phyloP scores from a whole-genome alignment of 2,113 vertebrate genomes.

The Morone chrysops region DNA sequence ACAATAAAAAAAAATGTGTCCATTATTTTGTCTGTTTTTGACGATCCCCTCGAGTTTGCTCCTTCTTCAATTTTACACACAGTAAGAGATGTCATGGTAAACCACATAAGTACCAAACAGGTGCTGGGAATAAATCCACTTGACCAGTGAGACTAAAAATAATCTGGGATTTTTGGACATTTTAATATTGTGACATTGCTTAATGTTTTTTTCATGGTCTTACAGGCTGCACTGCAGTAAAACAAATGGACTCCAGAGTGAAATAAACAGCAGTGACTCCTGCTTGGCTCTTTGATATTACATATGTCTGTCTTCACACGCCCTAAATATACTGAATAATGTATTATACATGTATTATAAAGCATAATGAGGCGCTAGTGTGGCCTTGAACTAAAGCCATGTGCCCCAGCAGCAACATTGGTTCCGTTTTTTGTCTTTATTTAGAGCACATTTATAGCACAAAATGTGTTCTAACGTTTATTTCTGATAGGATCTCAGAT shows the following conservation, averaged over 20 bases:
- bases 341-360: background rate
- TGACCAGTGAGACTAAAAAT: background rate
- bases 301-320: background rate
- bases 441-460: background rate
- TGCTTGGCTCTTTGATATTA: background rate
- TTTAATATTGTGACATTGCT: background rate
- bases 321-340: background rate
- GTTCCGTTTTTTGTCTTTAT: background rate
- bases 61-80: background rate
- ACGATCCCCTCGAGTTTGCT: background rate
- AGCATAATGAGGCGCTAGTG: background rate
- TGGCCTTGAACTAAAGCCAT: background rate
- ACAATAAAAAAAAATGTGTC: constrained; percentile 2
- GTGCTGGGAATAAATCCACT: constrained; percentile 15
- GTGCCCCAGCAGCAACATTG: background rate
- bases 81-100: background rate
- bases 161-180: background rate
- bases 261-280: constrained; percentile 9
- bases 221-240: background rate
- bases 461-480: constrained; percentile 2
- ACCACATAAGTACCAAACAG: constrained; percentile 2
- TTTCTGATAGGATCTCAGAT: constrained; percentile 5
- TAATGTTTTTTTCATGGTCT: background rate
- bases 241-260: constrained; percentile 4
- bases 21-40: constrained; percentile 2